Conservation (phyloP, 2,797 vertebrate genomes). For the Hypotaenidia okinawae region DNA sequence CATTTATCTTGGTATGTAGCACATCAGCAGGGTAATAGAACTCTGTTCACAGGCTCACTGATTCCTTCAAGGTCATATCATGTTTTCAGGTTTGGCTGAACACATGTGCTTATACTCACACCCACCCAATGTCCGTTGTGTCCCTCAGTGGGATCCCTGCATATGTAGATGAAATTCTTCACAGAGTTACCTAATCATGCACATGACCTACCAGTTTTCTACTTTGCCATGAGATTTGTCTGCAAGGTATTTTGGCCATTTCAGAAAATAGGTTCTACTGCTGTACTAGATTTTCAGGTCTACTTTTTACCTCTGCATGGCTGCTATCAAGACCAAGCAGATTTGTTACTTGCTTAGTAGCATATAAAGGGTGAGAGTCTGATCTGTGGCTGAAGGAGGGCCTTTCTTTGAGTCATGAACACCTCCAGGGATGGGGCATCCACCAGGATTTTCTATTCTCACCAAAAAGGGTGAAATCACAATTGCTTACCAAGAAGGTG, state of each 20-base stretch:
- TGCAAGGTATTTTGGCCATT: neutral
- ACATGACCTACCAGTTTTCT: neutral
- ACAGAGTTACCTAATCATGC: neutral
- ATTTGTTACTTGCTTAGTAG: neutral
- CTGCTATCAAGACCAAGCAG: neutral
- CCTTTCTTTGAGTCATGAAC: too few relatives aligned
- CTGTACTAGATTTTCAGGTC: neutral
- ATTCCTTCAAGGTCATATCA: neutral
- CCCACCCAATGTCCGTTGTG: neutral
- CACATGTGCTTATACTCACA: neutral
- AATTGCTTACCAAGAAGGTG: too few relatives aligned
- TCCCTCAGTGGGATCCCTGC: neutral
- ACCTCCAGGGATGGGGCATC: too few relatives aligned
- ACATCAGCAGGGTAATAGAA: neutral
- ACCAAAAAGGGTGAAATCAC: too few relatives aligned
- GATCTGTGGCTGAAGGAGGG: too few relatives aligned
- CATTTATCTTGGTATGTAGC: neutral
- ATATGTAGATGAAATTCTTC: neutral
- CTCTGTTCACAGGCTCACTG: neutral
- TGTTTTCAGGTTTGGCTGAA: neutral
- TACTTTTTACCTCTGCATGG: neutral
- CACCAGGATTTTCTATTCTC: too few relatives aligned
- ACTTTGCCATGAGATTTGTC: neutral
- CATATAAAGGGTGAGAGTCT: too few relatives aligned
- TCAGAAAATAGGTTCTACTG: neutral